phyloP scores from a whole-genome alignment of 2,113 vertebrate genomes.

The Callopanchax toddi region DNA sequence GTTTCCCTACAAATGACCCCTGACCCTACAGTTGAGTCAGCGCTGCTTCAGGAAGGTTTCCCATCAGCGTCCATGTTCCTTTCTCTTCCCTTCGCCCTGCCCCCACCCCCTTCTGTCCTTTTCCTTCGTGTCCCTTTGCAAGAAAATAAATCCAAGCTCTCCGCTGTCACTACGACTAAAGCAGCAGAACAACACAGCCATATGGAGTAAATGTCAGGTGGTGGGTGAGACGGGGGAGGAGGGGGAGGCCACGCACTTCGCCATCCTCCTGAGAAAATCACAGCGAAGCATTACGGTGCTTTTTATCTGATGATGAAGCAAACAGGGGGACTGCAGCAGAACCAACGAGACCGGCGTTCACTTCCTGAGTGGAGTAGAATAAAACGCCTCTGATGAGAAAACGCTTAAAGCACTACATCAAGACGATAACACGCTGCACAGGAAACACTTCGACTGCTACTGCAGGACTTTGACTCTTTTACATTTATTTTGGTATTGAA shows the following conservation, averaged over 20 bases:
- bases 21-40: too few relatives aligned
- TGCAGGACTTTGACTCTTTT: too few relatives aligned
- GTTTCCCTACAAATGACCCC: too few relatives aligned
- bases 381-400: too few relatives aligned
- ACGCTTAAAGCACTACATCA: too few relatives aligned
- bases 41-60: too few relatives aligned
- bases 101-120: not conserved
- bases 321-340: slow-evolving; percentile 19
- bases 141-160: slow-evolving; percentile 27
- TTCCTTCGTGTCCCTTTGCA: slow-evolving; percentile 2
- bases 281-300: slow-evolving; percentile 34
- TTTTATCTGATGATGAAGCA: slow-evolving; percentile 40
- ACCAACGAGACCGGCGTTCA: not conserved
- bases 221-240: slow-evolving; percentile 27
- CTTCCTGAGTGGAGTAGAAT: too few relatives aligned
- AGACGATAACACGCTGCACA: too few relatives aligned
- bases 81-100: too few relatives aligned
- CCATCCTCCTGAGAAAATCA: slow-evolving; percentile 29
- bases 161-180: slow-evolving; percentile 41
- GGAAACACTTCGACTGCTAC: too few relatives aligned
- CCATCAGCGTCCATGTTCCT: too few relatives aligned
- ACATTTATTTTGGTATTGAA: too few relatives aligned
- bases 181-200: slow-evolving; percentile 34
- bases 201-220: slow-evolving; percentile 60
- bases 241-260: slow-evolving; percentile 39